phyloP scores from a whole-genome alignment of 1,140 invertebrate genomes.

The Phenacoccus solenopsis region DNA sequence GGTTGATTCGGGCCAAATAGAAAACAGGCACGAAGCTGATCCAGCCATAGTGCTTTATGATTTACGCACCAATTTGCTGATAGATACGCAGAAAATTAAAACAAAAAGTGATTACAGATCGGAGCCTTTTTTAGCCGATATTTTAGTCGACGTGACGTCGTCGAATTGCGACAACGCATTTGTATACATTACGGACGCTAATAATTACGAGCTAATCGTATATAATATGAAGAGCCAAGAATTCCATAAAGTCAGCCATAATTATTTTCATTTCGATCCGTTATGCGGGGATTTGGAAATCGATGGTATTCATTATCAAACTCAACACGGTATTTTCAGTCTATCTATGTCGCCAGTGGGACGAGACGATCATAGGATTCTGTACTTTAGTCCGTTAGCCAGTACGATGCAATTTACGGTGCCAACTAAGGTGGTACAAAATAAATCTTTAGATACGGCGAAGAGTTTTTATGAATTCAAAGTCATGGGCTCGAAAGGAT shows the following conservation, averaged over 20 bases:
- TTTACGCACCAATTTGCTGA: conserved; percentile 47
- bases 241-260: conserved; percentile 58
- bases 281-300: conserved; percentile 52
- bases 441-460: conserved; percentile 38
- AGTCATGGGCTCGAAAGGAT: conserved; percentile 49
- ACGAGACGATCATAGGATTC: conserved; percentile 47
- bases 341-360: conserved; percentile 44
- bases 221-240: conserved; percentile 56
- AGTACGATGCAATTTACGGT: conserved; percentile 54
- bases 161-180: conserved; percentile 54
- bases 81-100: conserved; percentile 48
- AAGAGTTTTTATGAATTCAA: conserved; percentile 50
- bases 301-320: conserved; percentile 50
- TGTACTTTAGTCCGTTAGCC: conserved; percentile 63
- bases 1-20: conserved; percentile 51
- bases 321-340: conserved; percentile 59
- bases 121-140: conserved; percentile 56
- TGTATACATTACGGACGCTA: conserved; percentile 58
- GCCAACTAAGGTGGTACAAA: conserved; percentile 52
- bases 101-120: conserved; percentile 46
- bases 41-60: conserved; percentile 56
- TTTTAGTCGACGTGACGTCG: conserved; percentile 53
- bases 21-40: conserved; percentile 39
- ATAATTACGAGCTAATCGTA: conserved; percentile 55
- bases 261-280: conserved; percentile 69